Evolutionary conservation across 1,140 invertebrate species (phyloP), one percentile per base, ranked within the genome.

Genomic region (Bombyx mandarina): DNA sequence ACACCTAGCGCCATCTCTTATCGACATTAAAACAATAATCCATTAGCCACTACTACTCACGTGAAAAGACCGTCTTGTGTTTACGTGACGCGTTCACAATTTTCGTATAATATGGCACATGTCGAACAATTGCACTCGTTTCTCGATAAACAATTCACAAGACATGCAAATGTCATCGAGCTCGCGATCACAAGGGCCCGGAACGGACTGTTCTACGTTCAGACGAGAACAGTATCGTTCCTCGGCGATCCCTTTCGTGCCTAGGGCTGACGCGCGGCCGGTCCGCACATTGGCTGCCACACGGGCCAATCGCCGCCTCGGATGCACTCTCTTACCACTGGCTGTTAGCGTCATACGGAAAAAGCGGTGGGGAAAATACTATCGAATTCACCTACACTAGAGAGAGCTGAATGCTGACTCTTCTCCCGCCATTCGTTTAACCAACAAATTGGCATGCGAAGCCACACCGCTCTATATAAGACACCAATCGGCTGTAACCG

Each of bases 351-450:
- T 70, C 66, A 65, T 55, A 62, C 64, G 69, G 75, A 67, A 79
- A 75, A 71, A 72, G 75, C 78, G 73, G 81, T 72, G 81, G 79
- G 79, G 78, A 75, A 82, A 77, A 70, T 65, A 74, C 64, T 69
- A 66, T 72, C 69, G 73, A 82, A 77, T 71, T 84, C 73, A 71
- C 71, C 67, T 68, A 62, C 68, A 57, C 67, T 60, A 56, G 49
- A 69, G 26, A 35, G 26, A 35, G 26, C 26, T 18, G 12, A 18
- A 18, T 18, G 12, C 12, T 65, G 66, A 62, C 66, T 71, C 69
- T 73, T 67, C 65, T 74, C 76, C 67, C 73, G 70, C 71, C 73
- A 73, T 75, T 80, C 77, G 69, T 63, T 74, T 75, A 66, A 66
- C 63, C 70, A 69, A 70, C 65, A 80, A 80, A 80, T 76, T 80